A percentile compares a stretch with the other conserved stretches of the same genome.
phyloP scores from a whole-genome alignment of 2,113 vertebrate genomes.

The Actenoides lindsayi region DNA sequence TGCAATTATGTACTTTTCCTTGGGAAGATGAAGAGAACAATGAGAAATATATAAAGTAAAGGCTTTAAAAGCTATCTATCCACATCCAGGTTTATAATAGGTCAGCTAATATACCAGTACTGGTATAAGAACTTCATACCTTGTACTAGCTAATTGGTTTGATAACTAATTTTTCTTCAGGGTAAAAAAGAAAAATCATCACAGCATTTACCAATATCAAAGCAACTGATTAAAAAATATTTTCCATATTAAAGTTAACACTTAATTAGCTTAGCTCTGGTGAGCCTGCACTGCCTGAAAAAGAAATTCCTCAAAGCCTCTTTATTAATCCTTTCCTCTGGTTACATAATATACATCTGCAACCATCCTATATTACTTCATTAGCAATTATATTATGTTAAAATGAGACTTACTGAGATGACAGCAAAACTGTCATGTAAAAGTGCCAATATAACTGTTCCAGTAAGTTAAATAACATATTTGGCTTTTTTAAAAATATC shows the following conservation, averaged over 20 bases:
- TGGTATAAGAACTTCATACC: background rate
- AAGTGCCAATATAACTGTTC: background rate
- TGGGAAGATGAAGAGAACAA: background rate
- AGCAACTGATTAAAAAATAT: conserved; percentile 17
- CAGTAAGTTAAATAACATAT: background rate
- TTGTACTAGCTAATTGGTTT: background rate
- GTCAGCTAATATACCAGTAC: background rate
- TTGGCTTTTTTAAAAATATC: background rate
- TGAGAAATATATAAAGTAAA: background rate
- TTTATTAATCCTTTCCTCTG: background rate
- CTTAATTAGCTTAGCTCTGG: conserved; percentile 10
- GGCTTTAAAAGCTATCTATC: background rate
- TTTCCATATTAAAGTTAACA: conserved; percentile 18
- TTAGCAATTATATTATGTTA: background rate
- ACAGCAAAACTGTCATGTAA: background rate
- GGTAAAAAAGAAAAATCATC: background rate
- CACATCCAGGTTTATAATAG: background rate
- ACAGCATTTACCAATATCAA: background rate
- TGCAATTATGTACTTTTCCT: background rate
- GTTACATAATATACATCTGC: background rate
- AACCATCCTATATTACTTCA: background rate
- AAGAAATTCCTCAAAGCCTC: background rate
- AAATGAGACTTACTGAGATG: background rate
- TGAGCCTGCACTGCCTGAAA: background rate
- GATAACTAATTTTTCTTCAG: background rate